A percentile compares a stretch with the other conserved stretches of the same genome.
Evolutionary conservation across 2,113 vertebrate species (phyloP).

Genomic region (Sceloporus undulatus): DNA sequence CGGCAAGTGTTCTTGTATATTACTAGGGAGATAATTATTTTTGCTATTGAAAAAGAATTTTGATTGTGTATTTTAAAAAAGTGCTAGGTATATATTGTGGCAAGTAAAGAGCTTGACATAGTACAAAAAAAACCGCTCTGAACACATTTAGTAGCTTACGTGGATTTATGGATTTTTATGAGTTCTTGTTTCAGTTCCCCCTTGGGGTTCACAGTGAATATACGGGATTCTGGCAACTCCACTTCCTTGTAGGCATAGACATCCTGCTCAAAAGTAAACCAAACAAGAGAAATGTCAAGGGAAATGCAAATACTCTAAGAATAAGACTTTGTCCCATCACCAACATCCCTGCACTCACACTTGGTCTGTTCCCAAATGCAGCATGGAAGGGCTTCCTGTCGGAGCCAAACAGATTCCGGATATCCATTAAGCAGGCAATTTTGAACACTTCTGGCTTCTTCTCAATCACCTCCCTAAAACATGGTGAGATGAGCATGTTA

Average conservation of each 20-base stretch:
- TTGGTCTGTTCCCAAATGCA: slow-evolving; percentile 92
- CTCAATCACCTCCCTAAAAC: slow-evolving; percentile 91
- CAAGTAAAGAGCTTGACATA: no score
- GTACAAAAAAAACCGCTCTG: not conserved
- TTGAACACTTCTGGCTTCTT: slow-evolving; percentile 96
- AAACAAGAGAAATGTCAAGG: not conserved
- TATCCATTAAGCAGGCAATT: slow-evolving; percentile 90
- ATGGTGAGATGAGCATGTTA: not conserved
- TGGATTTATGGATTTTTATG: slow-evolving; percentile 88
- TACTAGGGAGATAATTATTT: no score
- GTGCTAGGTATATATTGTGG: not conserved
- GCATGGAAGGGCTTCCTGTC: slow-evolving; percentile 86
- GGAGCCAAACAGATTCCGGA: slow-evolving; percentile 87
- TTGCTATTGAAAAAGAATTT: not conserved
- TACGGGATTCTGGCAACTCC: slow-evolving; percentile 83
- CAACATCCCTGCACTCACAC: slow-evolving; percentile 74
- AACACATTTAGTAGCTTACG: slow-evolving; percentile 75
- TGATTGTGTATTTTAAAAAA: not conserved
- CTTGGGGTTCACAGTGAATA: slow-evolving; percentile 94
- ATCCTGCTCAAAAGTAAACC: slow-evolving; percentile 68
- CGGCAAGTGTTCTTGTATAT: not conserved
- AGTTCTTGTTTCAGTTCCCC: slow-evolving; percentile 92
- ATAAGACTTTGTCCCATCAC: not conserved
- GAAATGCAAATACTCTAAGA: not conserved
- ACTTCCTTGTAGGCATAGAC: slow-evolving; percentile 90